These are phyloP conservation scores for Toxotes chatareus DNA, from an alignment of 2,113 vertebrate genomes.

Conservation along the genomic window DNA sequence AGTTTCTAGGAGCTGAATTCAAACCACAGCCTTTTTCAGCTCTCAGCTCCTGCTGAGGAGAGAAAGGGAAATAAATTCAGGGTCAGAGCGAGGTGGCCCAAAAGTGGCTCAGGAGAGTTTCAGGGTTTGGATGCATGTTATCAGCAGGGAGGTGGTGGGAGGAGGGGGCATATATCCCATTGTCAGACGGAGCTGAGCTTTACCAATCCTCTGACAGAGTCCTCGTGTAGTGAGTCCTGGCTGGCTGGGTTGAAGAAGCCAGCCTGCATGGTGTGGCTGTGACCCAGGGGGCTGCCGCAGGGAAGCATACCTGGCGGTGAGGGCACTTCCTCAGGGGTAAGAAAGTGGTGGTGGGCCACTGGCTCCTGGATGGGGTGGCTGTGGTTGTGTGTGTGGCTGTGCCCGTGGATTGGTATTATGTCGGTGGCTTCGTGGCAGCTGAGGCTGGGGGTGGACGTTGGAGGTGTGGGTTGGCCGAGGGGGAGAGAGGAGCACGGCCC, in stretches of 20 bases:
- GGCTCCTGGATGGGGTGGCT: conserved; percentile 81
- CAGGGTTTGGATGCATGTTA: conserved; percentile 32
- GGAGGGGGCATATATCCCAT: not conserved
- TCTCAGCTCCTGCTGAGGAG: conserved; percentile 29
- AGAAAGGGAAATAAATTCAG: not conserved
- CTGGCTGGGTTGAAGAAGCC: conserved; percentile 92
- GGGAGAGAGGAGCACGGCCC: conserved; percentile 90
- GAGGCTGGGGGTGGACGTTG: conserved; percentile 93
- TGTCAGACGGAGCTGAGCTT: conserved; percentile 98
- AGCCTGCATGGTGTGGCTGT: conserved; percentile 89
- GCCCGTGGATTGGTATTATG: conserved; percentile 85
- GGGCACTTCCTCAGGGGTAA: conserved; percentile 94
- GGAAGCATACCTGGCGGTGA: conserved; percentile 92
- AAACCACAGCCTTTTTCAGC: conserved; percentile 38
- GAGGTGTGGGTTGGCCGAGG: conserved; percentile 93
- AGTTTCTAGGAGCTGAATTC: conserved; percentile 61
- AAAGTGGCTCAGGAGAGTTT: conserved; percentile 53
- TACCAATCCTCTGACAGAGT: conserved; percentile 95
- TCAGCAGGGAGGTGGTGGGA: conserved; percentile 1
- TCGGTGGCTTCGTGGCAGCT: conserved; percentile 87
- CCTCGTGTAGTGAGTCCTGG: conserved; percentile 97
- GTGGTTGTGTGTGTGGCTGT: conserved; percentile 75
- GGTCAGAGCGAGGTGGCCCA: conserved; percentile 21
- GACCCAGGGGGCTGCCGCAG: conserved; percentile 88
- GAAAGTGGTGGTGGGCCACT: conserved; percentile 89